Conservation (phyloP, 2,113 vertebrate genomes). For the Peromyscus polionotus region DNA sequence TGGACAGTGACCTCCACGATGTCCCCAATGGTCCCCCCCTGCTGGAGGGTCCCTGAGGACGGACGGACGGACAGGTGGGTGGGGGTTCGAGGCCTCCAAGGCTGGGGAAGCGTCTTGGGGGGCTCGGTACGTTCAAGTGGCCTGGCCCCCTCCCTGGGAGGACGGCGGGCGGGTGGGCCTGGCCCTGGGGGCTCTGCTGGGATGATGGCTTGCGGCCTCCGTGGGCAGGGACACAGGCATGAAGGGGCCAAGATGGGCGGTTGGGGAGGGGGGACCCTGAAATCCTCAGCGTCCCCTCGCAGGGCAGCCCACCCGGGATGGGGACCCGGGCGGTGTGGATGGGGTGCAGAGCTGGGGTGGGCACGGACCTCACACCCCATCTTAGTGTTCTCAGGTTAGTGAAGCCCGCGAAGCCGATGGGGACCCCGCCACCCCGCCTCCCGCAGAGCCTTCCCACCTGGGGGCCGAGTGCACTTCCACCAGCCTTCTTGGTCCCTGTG, state of each 20-base stretch:
- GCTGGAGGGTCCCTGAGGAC: constrained; percentile 47
- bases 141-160: neutral
- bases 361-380: neutral
- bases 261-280: neutral
- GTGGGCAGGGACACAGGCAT: neutral
- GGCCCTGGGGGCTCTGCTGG: neutral
- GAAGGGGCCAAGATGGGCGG: neutral
- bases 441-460: neutral
- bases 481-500: constrained; percentile 47
- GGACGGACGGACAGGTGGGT: neutral
- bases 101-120: neutral
- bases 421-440: neutral
- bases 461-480: neutral
- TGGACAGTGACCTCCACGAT: neutral
- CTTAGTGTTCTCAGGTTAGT: constrained; percentile 81
- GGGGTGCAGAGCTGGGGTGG: neutral
- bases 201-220: constrained; percentile 40
- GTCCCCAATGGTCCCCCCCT: constrained; percentile 2
- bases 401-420: constrained; percentile 69
- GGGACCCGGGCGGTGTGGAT: neutral
- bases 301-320: neutral
- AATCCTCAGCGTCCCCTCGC: neutral
- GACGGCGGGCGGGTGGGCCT: neutral
- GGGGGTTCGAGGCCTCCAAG: neutral
- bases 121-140: constrained; percentile 15